Conservation (phyloP, 2,113 vertebrate species). For the Grammomys surdaster region DNA sequence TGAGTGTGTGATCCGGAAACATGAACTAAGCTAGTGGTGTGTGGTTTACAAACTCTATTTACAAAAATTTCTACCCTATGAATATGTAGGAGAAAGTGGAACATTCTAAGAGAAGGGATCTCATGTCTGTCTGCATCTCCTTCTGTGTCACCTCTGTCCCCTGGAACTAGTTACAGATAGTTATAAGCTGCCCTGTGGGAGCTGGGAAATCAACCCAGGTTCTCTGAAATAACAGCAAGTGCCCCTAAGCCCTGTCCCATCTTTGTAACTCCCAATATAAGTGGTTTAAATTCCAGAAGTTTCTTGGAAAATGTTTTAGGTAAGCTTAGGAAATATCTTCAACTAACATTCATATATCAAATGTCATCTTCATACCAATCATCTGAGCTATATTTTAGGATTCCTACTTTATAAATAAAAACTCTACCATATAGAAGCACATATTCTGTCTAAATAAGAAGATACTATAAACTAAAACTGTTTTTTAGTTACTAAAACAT, state of each 20-base stretch:
- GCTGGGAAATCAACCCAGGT: not conserved
- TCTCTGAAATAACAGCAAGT: not conserved
- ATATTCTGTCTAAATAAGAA: constrained; percentile 62
- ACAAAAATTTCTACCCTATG: not conserved
- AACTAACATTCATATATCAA: not conserved
- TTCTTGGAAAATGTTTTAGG: constrained; percentile 21
- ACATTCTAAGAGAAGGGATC: not conserved
- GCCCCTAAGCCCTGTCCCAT: not conserved
- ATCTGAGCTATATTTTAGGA: not conserved
- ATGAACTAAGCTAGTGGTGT: not conserved
- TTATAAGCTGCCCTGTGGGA: not conserved
- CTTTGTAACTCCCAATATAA: not conserved
- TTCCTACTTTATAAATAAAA: not conserved
- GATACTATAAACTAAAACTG: constrained; percentile 43
- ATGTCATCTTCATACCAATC: not conserved
- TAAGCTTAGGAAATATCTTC: constrained; percentile 25
- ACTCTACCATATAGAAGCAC: not conserved
- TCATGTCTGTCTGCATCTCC: not conserved
- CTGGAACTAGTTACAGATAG: not conserved
- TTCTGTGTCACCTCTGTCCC: not conserved
- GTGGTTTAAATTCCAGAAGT: constrained; percentile 53
- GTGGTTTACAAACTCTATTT: not conserved
- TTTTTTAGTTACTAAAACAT: constrained; percentile 48
- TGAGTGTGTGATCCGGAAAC: not conserved
- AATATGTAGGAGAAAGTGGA: not conserved